Evolutionary conservation across 2,888 invertebrate species (phyloP).

Genomic region (Empis livida): DNA sequence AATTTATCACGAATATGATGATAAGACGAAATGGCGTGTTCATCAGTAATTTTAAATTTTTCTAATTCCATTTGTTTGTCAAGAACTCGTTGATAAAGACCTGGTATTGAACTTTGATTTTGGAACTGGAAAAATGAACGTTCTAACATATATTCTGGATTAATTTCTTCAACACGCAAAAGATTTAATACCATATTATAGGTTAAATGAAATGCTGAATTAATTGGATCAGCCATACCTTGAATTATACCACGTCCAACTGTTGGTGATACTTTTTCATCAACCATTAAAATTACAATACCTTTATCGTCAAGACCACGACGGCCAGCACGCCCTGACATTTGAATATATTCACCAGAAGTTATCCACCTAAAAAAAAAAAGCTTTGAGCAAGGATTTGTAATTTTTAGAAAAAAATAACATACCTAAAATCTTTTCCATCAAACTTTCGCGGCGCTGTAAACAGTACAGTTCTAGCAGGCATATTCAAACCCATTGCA

Average conservation of each 20-base stretch:
- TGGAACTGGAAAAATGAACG: slow-evolving; percentile 98
- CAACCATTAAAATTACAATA: slow-evolving; percentile 97
- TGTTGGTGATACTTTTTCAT: slow-evolving; percentile 81
- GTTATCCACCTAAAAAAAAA: slow-evolving; percentile 61
- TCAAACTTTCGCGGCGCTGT: slow-evolving; percentile 94
- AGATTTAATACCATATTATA: slow-evolving; percentile 99
- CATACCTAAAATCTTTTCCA: slow-evolving; percentile 63
- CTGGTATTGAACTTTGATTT: slow-evolving; percentile 90
- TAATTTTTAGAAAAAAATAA: neutral
- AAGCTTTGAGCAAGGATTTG: too few species aligned
- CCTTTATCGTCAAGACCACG: slow-evolving; percentile 94
- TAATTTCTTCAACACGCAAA: slow-evolving; percentile 94
- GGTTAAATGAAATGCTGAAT: slow-evolving; percentile 97
- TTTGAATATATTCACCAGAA: slow-evolving; percentile 98
- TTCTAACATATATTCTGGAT: slow-evolving; percentile 98
- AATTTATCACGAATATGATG: slow-evolving; percentile 75
- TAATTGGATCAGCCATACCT: slow-evolving; percentile 92
- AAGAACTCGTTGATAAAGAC: slow-evolving; percentile 40
- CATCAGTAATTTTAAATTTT: slow-evolving; percentile 52
- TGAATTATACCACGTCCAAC: slow-evolving; percentile 66
- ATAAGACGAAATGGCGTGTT: slow-evolving; percentile 66
- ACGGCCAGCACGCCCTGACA: slow-evolving; percentile 97
- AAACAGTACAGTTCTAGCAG: slow-evolving; percentile 96
- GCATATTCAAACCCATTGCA: slow-evolving; percentile 99
- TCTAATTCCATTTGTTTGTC: slow-evolving; percentile 52